Percentiles rank a stretch among this genome's conserved stretches.
phyloP scores from a whole-genome alignment of 2,797 vertebrate genomes.

The Sus cebifrons region DNA sequence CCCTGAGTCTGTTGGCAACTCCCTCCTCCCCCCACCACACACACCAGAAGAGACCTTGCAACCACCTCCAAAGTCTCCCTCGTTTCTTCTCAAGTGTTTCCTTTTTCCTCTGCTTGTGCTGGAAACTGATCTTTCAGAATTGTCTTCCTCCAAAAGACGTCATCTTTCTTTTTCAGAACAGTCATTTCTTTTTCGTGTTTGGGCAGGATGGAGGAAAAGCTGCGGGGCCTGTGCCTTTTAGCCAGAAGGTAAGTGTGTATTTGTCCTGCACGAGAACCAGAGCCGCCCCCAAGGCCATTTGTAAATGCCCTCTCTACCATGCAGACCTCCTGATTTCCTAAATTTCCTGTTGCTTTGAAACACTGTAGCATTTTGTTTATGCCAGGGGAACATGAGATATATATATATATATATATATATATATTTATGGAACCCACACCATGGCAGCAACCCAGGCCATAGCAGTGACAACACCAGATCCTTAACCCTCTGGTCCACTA shows the following conservation, averaged over 20 bases:
- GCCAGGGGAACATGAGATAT: neutral
- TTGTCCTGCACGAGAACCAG: neutral
- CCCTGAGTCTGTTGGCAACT: fast-evolving
- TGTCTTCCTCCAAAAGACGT: neutral
- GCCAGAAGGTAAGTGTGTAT: neutral
- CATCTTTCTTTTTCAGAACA: neutral
- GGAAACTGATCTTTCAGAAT: neutral
- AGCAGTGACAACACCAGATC: no score
- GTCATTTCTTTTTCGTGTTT: neutral
- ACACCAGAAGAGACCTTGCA: neutral
- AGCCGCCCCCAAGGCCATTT: neutral
- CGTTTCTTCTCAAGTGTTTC: fast-evolving
- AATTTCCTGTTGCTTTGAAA: neutral
- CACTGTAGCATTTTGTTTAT: neutral
- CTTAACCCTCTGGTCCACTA: no score
- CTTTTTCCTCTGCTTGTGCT: neutral
- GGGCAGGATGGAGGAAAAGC: neutral
- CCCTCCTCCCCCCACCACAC: neutral
- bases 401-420: neutral
- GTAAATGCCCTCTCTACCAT: neutral
- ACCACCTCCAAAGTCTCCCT: neutral
- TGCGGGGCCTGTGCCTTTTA: neutral
- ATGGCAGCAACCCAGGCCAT: no score
- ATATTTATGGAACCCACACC: no score
- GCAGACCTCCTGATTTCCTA: neutral